Base-by-base conservation (phyloP, 53 echinoderm and acorn worm species). In the Antedon mediterranea region DNA sequence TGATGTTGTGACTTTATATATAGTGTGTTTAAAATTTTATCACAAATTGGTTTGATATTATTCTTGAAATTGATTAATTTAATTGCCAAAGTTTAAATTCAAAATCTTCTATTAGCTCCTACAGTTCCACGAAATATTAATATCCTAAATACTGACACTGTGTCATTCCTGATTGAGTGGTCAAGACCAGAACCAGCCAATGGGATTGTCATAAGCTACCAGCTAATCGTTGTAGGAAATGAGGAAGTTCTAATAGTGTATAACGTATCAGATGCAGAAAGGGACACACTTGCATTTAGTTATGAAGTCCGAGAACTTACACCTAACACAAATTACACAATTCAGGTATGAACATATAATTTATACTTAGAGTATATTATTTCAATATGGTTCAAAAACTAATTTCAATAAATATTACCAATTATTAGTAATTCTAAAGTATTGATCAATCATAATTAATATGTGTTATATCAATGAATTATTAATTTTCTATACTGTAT, bases 191-290 rank as follows among this genome's bases (percentile, higher is more conserved):
- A 43, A 28, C 84, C 84, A 7, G 74, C 79, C 73, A 43, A 78
- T 83, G 84, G 84, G 27, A 43, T 78, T 27, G 28, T 83, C 73
- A 43, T 74, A 28, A 70, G 73, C 73, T 83, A 83, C 74, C 84
- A 74, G 84, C 37, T 83, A 31, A 57, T 26, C 3, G 57, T 57
- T 15, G 23, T 57, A 23, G 57, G 23, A 6, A 11, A 57, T 57
- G 20, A 6, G 14, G 2, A 6, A 8, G 23, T 57, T 13, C 23
- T 26, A 57, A 26, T 57, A 8, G 2, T 18, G 23, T 57, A 57
- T 57, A 23, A 57, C 23, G 57, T 57, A 11, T 23, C 57, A 15
- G 57, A 57, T 57, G 57, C 2, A 57, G 57, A 57, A 23, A 57
- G 57, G 20, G 20, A 57, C 57, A 57, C 6, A 11, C 9, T 57